Percentiles rank a stretch among this genome's conserved stretches.
Evolutionary conservation across 2,888 invertebrate species (phyloP).

Genomic region (Caenorhabditis afra): DNA sequence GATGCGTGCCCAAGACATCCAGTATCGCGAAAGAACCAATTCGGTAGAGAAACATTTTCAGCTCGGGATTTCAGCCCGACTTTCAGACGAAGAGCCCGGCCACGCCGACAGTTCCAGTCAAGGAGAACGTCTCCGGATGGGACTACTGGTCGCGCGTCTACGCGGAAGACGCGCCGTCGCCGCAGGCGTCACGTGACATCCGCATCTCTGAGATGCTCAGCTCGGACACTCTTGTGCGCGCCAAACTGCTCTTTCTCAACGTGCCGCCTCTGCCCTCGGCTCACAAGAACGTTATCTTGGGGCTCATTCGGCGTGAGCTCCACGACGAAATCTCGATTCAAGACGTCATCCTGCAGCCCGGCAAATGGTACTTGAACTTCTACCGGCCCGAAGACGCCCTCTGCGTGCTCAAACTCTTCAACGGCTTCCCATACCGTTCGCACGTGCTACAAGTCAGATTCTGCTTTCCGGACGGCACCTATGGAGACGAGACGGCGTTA

Average conservation of each 20-base stretch:
- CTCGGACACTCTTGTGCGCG: constrained; percentile 54
- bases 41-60: no score
- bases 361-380: constrained; percentile 59
- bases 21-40: no score
- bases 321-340: constrained; percentile 52
- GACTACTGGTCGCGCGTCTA: constrained; percentile 61
- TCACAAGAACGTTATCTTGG: constrained; percentile 55
- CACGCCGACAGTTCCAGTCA: neutral
- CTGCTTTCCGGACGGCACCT: constrained; percentile 62
- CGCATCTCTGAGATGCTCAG: constrained; percentile 55
- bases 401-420: constrained; percentile 49
- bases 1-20: no score
- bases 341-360: constrained; percentile 43
- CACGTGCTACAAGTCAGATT: constrained; percentile 48
- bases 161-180: constrained; percentile 21
- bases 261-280: constrained; percentile 55
- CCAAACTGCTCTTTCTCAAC: constrained; percentile 58
- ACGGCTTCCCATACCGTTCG: constrained; percentile 50
- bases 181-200: constrained; percentile 34
- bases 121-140: constrained; percentile 35
- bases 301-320: constrained; percentile 47
- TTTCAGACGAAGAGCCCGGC: no score
- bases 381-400: constrained; percentile 63
- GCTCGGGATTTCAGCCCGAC: no score
- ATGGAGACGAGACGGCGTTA: constrained; percentile 54